Conservation (phyloP, 2,113 vertebrate species). For the Fulmarus glacialis region DNA sequence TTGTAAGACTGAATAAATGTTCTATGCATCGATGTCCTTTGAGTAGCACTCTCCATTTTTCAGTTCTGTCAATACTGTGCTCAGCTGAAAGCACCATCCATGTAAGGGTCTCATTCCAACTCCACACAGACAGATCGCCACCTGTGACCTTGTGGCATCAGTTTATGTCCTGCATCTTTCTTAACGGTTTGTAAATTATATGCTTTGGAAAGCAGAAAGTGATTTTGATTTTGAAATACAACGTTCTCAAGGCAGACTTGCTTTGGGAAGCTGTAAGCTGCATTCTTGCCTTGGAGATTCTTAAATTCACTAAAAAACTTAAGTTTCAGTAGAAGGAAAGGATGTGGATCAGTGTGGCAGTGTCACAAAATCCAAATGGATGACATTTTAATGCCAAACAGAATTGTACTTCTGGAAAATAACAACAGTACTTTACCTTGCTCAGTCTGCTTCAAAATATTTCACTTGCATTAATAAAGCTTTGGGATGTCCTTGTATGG, state of each 20-base stretch:
- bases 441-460: neutral
- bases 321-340: neutral
- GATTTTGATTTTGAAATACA: neutral
- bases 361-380: neutral
- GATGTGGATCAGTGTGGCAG: neutral
- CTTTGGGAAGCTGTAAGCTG: neutral
- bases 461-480: neutral
- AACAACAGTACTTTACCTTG: neutral
- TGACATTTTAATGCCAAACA: neutral
- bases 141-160: neutral
- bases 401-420: neutral
- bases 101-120: neutral
- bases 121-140: neutral
- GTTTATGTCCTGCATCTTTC: neutral
- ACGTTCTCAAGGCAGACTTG: neutral
- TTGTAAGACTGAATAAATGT: neutral
- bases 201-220: neutral
- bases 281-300: neutral
- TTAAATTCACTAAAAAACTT: neutral
- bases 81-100: neutral
- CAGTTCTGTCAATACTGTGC: neutral
- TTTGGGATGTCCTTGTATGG: neutral
- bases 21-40: neutral
- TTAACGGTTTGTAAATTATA: neutral
- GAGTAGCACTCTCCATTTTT: neutral